Conservation (phyloP, 1,140 invertebrate genomes). For the Psix sp. region DNA sequence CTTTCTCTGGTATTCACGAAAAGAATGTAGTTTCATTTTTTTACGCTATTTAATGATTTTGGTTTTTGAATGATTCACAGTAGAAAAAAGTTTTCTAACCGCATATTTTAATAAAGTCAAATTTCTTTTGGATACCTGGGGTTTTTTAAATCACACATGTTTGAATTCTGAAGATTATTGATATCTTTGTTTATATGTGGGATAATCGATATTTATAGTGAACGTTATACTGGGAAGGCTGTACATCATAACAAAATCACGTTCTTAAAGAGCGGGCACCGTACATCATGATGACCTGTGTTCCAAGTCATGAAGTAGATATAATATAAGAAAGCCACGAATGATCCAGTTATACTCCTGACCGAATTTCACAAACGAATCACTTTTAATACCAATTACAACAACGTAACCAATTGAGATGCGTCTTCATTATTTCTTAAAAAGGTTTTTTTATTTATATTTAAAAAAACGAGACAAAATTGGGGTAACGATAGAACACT, state of each 20-base stretch:
- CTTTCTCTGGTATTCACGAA: too few relatives aligned
- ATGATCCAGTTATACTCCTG: conserved; percentile 73
- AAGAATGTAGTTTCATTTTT: too few relatives aligned
- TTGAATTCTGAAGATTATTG: conserved; percentile 51
- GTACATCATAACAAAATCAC: conserved; percentile 58
- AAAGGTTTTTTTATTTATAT: too few relatives aligned
- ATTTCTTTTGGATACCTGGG: conserved; percentile 31
- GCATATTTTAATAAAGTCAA: conserved; percentile 54
- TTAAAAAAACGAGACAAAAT: too few relatives aligned
- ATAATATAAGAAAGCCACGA: conserved; percentile 62
- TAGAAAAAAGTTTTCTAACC: too few relatives aligned
- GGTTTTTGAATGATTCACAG: too few relatives aligned
- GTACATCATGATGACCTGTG: conserved; percentile 55
- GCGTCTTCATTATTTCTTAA: too few relatives aligned
- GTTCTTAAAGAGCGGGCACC: conserved; percentile 56
- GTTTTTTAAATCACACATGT: too few relatives aligned
- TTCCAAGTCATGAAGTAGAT: conserved; percentile 65
- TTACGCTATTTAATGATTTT: too few relatives aligned
- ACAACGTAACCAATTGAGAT: too few relatives aligned
- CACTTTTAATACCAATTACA: conserved; percentile 22
- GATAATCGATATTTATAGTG: conserved; percentile 58
- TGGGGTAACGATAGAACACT: too few relatives aligned
- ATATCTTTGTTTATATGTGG: conserved; percentile 57
- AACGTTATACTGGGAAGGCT: conserved; percentile 28
- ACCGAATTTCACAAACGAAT: conserved; percentile 71